Conservation (phyloP, 2,888 invertebrate genomes). For the Deilephila elpenor region DNA sequence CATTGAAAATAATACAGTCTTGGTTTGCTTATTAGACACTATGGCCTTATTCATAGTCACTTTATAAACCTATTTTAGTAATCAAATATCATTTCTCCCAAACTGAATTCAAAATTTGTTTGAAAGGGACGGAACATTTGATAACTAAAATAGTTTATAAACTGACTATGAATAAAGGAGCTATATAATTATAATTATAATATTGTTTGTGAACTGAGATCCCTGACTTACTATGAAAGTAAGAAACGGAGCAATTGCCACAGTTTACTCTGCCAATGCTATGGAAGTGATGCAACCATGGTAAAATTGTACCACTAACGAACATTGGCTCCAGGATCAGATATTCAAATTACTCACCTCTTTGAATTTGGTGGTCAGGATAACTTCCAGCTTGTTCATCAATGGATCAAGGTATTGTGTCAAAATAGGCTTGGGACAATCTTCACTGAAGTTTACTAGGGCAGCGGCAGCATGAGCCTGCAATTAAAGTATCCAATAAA, state of each 20-base stretch:
- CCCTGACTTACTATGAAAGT: conserved; percentile 68
- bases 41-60: too few relatives aligned
- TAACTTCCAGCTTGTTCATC: conserved; percentile 95
- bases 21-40: too few relatives aligned
- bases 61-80: too few relatives aligned
- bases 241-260: conserved; percentile 76
- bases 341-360: conserved; percentile 83
- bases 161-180: too few relatives aligned
- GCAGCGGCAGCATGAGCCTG: conserved; percentile 95
- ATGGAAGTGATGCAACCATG: conserved; percentile 75
- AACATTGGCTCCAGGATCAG: conserved; percentile 67
- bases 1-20: too few relatives aligned
- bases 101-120: too few relatives aligned
- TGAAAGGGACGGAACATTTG: too few relatives aligned
- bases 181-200: too few relatives aligned
- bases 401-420: conserved; percentile 95
- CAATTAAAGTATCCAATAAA: conserved; percentile 33
- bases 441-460: conserved; percentile 99
- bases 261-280: conserved; percentile 78
- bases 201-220: conserved; percentile 78
- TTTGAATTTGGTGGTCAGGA: conserved; percentile 96
- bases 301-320: conserved; percentile 73
- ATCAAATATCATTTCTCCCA: too few relatives aligned
- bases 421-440: conserved; percentile 97
- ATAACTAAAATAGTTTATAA: too few relatives aligned